These are phyloP conservation scores for Mormoops blainvillei DNA, from an alignment of 2,113 vertebrate genomes.

Conservation along the genomic window DNA sequence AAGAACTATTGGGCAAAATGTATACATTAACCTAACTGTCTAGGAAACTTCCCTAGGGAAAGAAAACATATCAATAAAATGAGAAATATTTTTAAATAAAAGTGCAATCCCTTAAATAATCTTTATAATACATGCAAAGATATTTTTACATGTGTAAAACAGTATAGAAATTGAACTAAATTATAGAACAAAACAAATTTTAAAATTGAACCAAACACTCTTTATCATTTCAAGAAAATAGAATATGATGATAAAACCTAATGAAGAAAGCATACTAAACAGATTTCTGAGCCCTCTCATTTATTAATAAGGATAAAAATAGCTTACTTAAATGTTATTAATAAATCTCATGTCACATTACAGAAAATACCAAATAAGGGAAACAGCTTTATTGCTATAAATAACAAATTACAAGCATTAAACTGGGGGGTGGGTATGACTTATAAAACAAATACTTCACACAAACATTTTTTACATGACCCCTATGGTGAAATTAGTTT, in stretches of 20 bases:
- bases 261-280: neutral
- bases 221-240: neutral
- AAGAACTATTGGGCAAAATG: neutral
- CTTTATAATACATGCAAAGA: neutral
- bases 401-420: neutral
- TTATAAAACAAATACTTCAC: neutral
- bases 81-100: neutral
- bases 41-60: neutral
- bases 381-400: neutral
- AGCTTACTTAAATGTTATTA: neutral
- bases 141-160: neutral
- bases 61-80: neutral
- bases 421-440: neutral
- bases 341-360: neutral
- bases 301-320: neutral
- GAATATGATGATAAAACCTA: neutral
- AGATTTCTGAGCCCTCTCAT: neutral
- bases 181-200: neutral
- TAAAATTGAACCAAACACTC: neutral
- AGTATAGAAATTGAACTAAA: neutral
- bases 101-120: neutral
- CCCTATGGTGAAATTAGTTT: neutral
- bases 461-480: neutral
- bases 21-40: neutral
- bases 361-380: neutral